These are phyloP conservation scores for Odontomyia ornata DNA, from an alignment of 2,888 invertebrate species.

Conservation along the genomic window DNA sequence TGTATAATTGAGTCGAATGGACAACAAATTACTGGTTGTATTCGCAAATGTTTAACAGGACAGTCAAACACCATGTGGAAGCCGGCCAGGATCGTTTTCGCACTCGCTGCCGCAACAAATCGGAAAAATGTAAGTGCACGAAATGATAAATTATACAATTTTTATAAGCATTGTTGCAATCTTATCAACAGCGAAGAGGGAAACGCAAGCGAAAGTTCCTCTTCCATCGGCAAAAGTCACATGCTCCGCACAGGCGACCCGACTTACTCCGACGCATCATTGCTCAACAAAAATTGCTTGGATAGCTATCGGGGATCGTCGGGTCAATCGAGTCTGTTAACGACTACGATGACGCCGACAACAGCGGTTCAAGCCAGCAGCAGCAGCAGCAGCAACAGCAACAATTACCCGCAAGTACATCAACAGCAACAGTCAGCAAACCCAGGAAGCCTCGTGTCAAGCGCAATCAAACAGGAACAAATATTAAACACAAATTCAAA, in stretches of 20 bases:
- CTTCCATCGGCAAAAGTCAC: slow-evolving; percentile 88
- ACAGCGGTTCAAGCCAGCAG: slow-evolving; percentile 64
- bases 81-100: slow-evolving; percentile 68
- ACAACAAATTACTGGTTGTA: slow-evolving; percentile 65
- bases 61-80: slow-evolving; percentile 65
- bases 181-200: slow-evolving; percentile 56
- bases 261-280: slow-evolving; percentile 64
- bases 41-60: slow-evolving; percentile 66
- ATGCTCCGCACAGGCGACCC: slow-evolving; percentile 74
- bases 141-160: too few relatives aligned
- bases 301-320: slow-evolving; percentile 66
- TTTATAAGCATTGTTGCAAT: background rate
- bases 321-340: slow-evolving; percentile 67
- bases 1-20: slow-evolving; percentile 65
- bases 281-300: slow-evolving; percentile 65
- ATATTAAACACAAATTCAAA: too few relatives aligned
- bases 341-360: slow-evolving; percentile 68
- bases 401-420: slow-evolving; percentile 43
- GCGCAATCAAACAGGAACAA: slow-evolving; percentile 16
- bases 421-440: slow-evolving; percentile 43
- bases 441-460: slow-evolving; percentile 48
- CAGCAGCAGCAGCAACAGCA: slow-evolving; percentile 52
- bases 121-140: slow-evolving; percentile 68
- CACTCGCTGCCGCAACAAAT: slow-evolving; percentile 64
- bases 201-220: slow-evolving; percentile 69